phyloP scores from a whole-genome alignment of 2,888 invertebrate species.

The Stegana nigrithorax region DNA sequence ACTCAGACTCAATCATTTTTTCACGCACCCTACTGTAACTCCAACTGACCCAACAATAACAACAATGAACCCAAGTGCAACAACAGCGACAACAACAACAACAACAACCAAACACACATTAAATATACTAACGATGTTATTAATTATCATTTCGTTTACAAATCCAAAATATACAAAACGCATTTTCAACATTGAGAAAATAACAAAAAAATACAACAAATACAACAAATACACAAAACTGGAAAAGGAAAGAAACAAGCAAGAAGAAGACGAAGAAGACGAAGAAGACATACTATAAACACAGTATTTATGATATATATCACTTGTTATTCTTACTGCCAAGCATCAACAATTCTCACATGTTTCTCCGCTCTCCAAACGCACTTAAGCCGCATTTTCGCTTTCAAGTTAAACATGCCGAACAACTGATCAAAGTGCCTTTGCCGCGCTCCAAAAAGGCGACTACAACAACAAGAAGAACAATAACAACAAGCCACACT shows the following conservation, averaged over 20 bases:
- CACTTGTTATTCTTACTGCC: conserved; percentile 38
- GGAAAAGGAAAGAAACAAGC: background rate
- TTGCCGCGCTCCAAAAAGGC: conserved; percentile 34
- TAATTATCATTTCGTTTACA: conserved; percentile 56
- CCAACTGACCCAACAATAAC: too few species aligned
- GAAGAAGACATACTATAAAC: conserved; percentile 36
- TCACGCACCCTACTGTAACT: too few species aligned
- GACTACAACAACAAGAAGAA: background rate
- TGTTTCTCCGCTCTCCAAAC: conserved; percentile 44
- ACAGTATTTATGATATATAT: conserved; percentile 45
- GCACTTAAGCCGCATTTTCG: conserved; percentile 43
- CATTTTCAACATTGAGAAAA: background rate
- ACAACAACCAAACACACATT: too few species aligned
- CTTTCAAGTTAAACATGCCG: conserved; percentile 26
- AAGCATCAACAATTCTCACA: conserved; percentile 48
- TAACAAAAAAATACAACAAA: background rate
- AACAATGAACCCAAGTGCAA: too few species aligned
- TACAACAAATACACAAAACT: conserved; percentile 1
- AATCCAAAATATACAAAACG: conserved; percentile 32
- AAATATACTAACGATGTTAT: conserved; percentile 57
- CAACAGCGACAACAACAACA: too few species aligned
- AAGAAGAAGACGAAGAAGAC: conserved; percentile 1
- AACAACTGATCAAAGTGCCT: conserved; percentile 47
- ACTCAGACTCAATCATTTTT: background rate
- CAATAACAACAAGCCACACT: conserved; percentile 8